Base-by-base conservation (phyloP, 2,113 vertebrate genomes). In the Abramis brama region DNA sequence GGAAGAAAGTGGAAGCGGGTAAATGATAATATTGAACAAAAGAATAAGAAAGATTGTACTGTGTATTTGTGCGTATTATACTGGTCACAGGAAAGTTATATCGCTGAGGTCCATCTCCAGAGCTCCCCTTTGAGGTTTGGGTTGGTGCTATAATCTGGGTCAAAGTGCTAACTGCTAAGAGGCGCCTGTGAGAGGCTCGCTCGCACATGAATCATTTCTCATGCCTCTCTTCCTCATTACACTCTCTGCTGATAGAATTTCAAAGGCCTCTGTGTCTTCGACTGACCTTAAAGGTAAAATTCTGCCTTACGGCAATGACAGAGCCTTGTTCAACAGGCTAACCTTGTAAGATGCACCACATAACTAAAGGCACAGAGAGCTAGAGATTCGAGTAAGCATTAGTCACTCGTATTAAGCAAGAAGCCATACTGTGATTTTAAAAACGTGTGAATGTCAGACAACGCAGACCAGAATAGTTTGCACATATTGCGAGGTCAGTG, bases 141-240 rank as follows among this genome's bases (percentile, higher is more conserved):
- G 88, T 86, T 89, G 81, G 85, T 85, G 88, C 52, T 85, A 87
- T 93, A 92, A 94, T 95, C 92, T 94, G 92, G 94, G 93, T 94
- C 94, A 94, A 88, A 92, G 91, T 91, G 89, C 87, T 92, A 93
- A 94, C 88, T 88, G 91, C 90, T 92, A 36, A 78, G 90, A 90
- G 88, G 89, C 87, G 86, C 91, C 89, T 88, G 57, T 47, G 90
- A 92, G 92, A 91, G 86, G 75, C 82, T 88, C 52, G 62, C 86
- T 89, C 87, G 80, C 89, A 57, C 85, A 88, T 86, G 88, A 88
- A 89, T 90, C 87, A 87, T 89, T 91, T 88, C 90, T 90, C 85
- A 77, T 76, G 43, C 87, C 86, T 86, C 86, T 62, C 55, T 33
- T 90, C 75, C 86, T 94, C 87, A 90, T 92, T 92, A 90, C 17